phyloP scores from a whole-genome alignment of 2,888 invertebrate species.

The Lochmaea capreae region DNA sequence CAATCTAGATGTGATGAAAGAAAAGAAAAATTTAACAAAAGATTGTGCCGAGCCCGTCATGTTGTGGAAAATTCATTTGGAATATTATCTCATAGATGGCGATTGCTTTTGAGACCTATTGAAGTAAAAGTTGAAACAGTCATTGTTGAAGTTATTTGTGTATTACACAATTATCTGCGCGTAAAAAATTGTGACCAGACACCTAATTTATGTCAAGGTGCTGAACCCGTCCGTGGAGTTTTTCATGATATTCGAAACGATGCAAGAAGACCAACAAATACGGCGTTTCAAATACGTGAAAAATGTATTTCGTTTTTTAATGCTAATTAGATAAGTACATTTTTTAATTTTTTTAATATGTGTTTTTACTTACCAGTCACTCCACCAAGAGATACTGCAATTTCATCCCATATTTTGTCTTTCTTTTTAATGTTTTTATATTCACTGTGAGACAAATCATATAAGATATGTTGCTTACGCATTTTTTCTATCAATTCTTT shows the following conservation, averaged over 20 bases:
- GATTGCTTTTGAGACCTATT: no score
- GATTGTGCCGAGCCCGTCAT: slow-evolving; percentile 29
- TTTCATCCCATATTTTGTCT: slow-evolving; percentile 34
- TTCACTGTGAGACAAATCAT: slow-evolving; percentile 26
- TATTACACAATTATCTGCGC: no score
- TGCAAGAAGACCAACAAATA: slow-evolving; percentile 28
- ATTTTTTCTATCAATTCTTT: slow-evolving; percentile 14
- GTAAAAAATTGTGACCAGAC: no score
- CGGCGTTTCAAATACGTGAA: slow-evolving; percentile 24
- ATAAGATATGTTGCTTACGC: background rate
- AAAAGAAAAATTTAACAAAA: slow-evolving; percentile 47
- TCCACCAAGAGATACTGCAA: slow-evolving; percentile 14
- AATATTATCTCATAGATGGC: no score
- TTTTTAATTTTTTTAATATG: slow-evolving; percentile 14
- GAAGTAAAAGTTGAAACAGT: no score
- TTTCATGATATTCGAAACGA: slow-evolving; percentile 11
- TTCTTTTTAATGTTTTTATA: slow-evolving; percentile 26
- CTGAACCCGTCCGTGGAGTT: no score
- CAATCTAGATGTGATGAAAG: slow-evolving; percentile 37
- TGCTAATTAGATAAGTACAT: slow-evolving; percentile 14
- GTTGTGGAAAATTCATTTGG: no score
- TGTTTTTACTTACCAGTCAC: slow-evolving; percentile 22
- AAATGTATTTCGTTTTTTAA: slow-evolving; percentile 34
- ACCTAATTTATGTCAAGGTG: no score
- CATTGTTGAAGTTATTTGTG: no score